A percentile compares a stretch with the other conserved stretches of the same genome.
phyloP scores from a whole-genome alignment of 1,140 invertebrate species.

The Mycetomoellerius zeteki region DNA sequence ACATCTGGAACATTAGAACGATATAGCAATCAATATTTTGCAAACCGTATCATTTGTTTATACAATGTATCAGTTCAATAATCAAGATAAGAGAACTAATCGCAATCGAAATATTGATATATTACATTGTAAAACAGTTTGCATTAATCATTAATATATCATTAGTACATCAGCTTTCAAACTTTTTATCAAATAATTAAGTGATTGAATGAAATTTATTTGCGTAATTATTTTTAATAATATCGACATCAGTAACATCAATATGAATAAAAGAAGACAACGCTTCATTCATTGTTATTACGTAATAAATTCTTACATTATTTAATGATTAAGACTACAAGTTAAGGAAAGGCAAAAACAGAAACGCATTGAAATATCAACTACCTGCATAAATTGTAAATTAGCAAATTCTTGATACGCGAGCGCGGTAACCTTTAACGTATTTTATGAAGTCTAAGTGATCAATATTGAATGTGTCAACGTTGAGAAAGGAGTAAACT shows the following conservation, averaged over 20 bases:
- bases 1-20: conserved; percentile 1
- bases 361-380: conserved; percentile 21
- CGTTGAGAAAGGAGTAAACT: not conserved
- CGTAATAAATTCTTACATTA: not conserved
- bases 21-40: not conserved
- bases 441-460: not conserved
- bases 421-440: conserved; percentile 30
- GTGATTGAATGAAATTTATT: not conserved
- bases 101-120: not conserved
- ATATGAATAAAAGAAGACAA: not conserved
- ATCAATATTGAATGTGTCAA: conserved; percentile 23
- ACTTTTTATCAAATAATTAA: conserved; percentile 1
- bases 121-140: not conserved
- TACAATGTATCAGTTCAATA: not conserved
- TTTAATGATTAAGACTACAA: not conserved
- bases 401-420: not conserved
- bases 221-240: conserved; percentile 2
- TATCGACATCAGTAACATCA: not conserved
- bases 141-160: not conserved
- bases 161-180: not conserved
- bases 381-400: not conserved
- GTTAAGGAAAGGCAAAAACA: not conserved
- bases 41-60: not conserved
- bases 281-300: not conserved
- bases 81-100: not conserved